Conservation (phyloP, 1,140 invertebrate species). For the Physella acuta region DNA sequence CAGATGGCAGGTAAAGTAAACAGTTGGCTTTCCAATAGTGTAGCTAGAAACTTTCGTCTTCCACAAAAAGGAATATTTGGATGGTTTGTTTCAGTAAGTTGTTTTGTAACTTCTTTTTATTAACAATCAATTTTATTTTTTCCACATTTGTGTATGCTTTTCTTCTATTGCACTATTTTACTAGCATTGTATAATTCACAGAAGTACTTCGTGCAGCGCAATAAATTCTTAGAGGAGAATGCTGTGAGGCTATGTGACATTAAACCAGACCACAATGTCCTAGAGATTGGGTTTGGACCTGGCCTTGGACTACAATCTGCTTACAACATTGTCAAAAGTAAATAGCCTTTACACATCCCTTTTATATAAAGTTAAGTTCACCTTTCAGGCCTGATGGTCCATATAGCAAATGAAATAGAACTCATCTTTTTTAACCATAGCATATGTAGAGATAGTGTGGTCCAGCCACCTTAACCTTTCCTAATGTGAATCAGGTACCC, state of each 20-base stretch:
- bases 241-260: conserved; percentile 34
- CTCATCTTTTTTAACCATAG: too few relatives aligned
- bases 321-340: conserved; percentile 38
- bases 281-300: conserved; percentile 46
- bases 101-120: not conserved
- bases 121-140: not conserved
- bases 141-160: not conserved
- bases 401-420: too few relatives aligned
- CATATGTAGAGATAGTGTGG: too few relatives aligned
- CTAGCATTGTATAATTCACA: too few relatives aligned
- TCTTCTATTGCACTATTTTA: not conserved
- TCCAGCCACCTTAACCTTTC: too few relatives aligned
- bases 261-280: conserved; percentile 38
- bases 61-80: conserved; percentile 22
- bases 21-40: not conserved
- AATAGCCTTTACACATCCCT: not conserved
- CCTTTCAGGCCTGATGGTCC: too few relatives aligned
- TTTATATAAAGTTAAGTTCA: not conserved
- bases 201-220: conserved; percentile 27
- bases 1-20: conserved; percentile 10
- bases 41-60: conserved; percentile 2
- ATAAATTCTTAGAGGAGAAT: conserved; percentile 31
- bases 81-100: conserved; percentile 17
- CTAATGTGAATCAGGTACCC: too few relatives aligned
- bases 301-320: conserved; percentile 40